Base-by-base conservation (phyloP, 2,113 vertebrate species). In the Pelecanus crispus region DNA sequence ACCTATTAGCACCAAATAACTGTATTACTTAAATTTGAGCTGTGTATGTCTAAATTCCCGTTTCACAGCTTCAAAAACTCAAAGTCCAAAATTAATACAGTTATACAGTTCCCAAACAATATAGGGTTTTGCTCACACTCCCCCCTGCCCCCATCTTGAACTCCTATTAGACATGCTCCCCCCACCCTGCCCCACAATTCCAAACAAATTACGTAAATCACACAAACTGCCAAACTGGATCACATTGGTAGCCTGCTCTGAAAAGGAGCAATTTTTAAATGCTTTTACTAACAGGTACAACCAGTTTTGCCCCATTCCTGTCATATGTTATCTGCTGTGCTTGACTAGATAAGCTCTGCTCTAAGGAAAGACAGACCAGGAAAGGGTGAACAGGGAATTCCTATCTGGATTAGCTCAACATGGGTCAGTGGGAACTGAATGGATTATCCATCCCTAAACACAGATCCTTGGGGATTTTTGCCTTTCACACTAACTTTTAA, bases 281-380 rank as follows among this genome's bases (percentile, higher is more conserved):
- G 44, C 44, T 81, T 96, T 91, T 82, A 87, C 15, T 36, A 91
- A 92, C 81, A 93, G 66, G 90, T 81, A 90, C 72, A 88, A 90
- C 92, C 66, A 93, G 90, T 90, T 91, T 66, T 93, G 45, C 55
- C 45, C 90, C 90, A 93, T 90, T 96, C 88, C 88, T 90, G 67
- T 93, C 63, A 53, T 25, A 47, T 7, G 10, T 77, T 92, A 83
- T 74, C 67, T 92, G 47, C 55, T 47, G 20, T 50, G 87, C 67
- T 70, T 90, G 85, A 97, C 86, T 22, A 95, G 49, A 45, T 90
- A 92, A 94, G 7, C 53, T 90, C 62, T 80, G 58, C 75, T 90
- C 62, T 26, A 59, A n/a, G 42, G 90, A 38, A 85, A 75, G 31
- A 80, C 4, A 78, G 38, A 81, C 38, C 42, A 62, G 44, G 71